These are phyloP conservation scores for Octonoba sinensis DNA, from an alignment of 2,888 invertebrate genomes.

Conservation along the genomic window DNA sequence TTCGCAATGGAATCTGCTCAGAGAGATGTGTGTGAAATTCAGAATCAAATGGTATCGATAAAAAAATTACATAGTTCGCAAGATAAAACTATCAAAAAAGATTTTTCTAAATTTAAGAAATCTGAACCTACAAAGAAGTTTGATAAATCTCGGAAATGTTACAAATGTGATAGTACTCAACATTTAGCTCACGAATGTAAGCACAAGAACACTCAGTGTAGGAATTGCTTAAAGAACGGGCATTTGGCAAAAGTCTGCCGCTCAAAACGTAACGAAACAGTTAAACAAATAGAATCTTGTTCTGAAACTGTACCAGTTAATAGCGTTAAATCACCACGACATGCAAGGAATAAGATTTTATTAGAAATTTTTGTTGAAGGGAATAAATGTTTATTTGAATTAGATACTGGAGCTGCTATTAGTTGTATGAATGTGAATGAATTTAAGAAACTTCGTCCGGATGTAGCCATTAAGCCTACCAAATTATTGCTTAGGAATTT, in stretches of 20 bases:
- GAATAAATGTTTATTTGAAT: constrained; percentile 40
- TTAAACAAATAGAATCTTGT: constrained; percentile 51
- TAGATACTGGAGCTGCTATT: constrained; percentile 48
- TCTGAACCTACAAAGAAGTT: constrained; percentile 35
- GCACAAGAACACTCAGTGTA: constrained; percentile 48
- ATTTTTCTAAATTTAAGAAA: constrained; percentile 47
- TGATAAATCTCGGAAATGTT: constrained; percentile 48
- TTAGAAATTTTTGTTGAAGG: constrained; percentile 47
- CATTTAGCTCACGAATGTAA: constrained; percentile 48
- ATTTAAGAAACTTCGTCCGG: constrained; percentile 46
- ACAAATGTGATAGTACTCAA: constrained; percentile 48
- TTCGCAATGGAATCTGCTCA: constrained; percentile 46
- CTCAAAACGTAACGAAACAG: constrained; percentile 49
- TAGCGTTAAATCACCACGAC: constrained; percentile 49
- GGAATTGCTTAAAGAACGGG: constrained; percentile 47
- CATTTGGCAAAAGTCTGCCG: constrained; percentile 49
- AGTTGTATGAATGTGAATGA: constrained; percentile 43
- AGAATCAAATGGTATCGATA: constrained; percentile 47
- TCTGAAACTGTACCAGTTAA: constrained; percentile 48
- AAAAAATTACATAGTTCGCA: constrained; percentile 29
- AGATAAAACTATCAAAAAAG: constrained; percentile 39
- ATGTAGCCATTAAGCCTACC: constrained; percentile 50
- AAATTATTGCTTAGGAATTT: constrained; percentile 47
- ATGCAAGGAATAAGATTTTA: constrained; percentile 49
- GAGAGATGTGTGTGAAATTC: constrained; percentile 44